phyloP scores from a whole-genome alignment of 2,797 vertebrate species.

The Zonotrichia albicollis region DNA sequence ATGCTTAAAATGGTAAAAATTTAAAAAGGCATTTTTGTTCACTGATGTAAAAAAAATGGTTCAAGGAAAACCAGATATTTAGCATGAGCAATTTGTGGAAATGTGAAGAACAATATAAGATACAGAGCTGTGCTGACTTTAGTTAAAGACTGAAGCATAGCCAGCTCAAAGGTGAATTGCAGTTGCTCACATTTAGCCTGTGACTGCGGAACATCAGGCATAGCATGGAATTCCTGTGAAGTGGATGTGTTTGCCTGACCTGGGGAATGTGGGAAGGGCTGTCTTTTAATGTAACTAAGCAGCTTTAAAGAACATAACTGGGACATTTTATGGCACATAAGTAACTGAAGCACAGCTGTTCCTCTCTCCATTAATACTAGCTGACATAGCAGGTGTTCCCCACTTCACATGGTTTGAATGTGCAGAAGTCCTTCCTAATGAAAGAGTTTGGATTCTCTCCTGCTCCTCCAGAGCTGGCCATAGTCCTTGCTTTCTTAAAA shows the following conservation, averaged over 20 bases:
- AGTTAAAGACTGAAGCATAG: background rate
- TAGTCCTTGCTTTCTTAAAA: background rate
- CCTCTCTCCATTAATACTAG: background rate
- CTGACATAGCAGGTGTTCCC: background rate
- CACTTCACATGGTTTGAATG: background rate
- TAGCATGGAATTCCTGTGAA: background rate
- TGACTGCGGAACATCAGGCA: fast-evolving
- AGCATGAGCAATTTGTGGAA: constrained; percentile 32
- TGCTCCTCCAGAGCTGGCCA: background rate
- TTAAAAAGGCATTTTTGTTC: constrained; percentile 6
- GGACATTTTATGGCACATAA: background rate
- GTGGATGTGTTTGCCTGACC: background rate
- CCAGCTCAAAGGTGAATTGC: background rate
- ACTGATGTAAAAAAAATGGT: background rate
- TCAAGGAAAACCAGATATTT: background rate
- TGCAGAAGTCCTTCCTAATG: background rate
- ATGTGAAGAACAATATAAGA: background rate
- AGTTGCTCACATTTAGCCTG: background rate
- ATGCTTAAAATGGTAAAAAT: constrained; percentile 27
- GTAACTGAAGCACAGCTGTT: background rate
- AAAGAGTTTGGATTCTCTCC: background rate
- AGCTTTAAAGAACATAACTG: background rate
- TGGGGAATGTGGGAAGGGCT: background rate
- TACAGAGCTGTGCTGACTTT: background rate
- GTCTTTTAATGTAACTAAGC: background rate